phyloP scores from a whole-genome alignment of 92 coral and sea anemone genomes.

The Zoanthus sansibaricus region DNA sequence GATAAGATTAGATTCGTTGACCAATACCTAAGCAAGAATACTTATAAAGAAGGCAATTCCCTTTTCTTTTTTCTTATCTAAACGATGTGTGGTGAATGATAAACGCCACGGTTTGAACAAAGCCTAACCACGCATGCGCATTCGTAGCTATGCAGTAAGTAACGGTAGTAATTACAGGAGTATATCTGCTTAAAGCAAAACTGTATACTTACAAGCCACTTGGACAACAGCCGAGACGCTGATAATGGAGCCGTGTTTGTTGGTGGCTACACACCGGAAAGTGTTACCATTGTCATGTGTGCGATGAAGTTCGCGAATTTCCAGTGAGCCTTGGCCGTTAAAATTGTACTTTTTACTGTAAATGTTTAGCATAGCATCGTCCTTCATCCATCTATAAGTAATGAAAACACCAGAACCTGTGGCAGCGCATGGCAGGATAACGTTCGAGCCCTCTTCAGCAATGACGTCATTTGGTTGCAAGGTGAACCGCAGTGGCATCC shows the following conservation, averaged over 20 bases:
- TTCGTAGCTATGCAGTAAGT: background rate
- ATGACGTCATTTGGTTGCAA: constrained; percentile 43
- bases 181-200: background rate
- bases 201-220: constrained; percentile 72
- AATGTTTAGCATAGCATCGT: constrained; percentile 40
- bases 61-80: no score
- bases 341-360: constrained; percentile 8
- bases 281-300: constrained; percentile 46
- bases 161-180: background rate
- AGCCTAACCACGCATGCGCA: no score
- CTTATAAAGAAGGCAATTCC: no score
- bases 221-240: constrained; percentile 59
- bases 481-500: constrained; percentile 16
- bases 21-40: no score
- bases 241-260: constrained; percentile 61
- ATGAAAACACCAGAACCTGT: constrained; percentile 21
- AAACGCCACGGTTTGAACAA: no score
- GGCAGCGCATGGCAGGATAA: constrained; percentile 55
- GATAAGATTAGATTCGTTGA: no score
- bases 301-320: constrained; percentile 29
- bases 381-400: constrained; percentile 61
- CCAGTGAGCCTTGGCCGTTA: background rate
- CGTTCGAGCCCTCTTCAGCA: constrained; percentile 47
- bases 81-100: no score
- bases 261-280: constrained; percentile 70